phyloP scores from a whole-genome alignment of 1,140 invertebrate genomes.

The Heliconius eleuchia region DNA sequence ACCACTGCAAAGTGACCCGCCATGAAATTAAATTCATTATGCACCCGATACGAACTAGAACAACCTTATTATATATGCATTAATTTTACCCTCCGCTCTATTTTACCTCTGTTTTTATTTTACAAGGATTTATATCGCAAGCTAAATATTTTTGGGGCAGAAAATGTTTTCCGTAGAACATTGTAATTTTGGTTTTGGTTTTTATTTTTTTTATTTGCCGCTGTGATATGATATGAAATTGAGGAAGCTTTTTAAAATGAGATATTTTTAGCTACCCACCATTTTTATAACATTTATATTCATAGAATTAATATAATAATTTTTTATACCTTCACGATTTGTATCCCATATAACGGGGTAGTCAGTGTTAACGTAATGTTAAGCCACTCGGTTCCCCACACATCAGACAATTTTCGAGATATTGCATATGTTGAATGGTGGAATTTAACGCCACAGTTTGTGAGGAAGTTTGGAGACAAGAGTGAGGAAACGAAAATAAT shows the following conservation, averaged over 20 bases:
- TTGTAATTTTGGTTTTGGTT: neutral
- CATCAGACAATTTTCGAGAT: neutral
- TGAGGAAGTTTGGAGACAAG: neutral
- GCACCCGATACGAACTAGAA: slow-evolving; percentile 2
- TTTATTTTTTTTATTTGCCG: neutral
- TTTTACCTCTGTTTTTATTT: slow-evolving; percentile 1
- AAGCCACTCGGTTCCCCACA: no score
- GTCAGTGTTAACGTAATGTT: no score
- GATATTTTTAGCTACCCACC: no score
- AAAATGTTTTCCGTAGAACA: neutral
- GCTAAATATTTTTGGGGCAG: neutral
- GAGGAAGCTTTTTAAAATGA: no score
- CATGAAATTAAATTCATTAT: slow-evolving; percentile 10
- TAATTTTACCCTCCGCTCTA: slow-evolving; percentile 1
- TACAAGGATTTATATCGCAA: neutral
- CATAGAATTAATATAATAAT: no score
- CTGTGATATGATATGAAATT: neutral
- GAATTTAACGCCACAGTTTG: neutral
- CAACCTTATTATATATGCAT: neutral
- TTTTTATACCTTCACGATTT: no score
- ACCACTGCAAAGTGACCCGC: neutral
- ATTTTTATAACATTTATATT: no score
- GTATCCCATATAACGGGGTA: no score
- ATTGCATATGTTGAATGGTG: neutral
- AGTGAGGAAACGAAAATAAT: neutral